Evolutionary conservation across 2,888 invertebrate genomes (phyloP).

Genomic region (Cheiracanthium punctorium): DNA sequence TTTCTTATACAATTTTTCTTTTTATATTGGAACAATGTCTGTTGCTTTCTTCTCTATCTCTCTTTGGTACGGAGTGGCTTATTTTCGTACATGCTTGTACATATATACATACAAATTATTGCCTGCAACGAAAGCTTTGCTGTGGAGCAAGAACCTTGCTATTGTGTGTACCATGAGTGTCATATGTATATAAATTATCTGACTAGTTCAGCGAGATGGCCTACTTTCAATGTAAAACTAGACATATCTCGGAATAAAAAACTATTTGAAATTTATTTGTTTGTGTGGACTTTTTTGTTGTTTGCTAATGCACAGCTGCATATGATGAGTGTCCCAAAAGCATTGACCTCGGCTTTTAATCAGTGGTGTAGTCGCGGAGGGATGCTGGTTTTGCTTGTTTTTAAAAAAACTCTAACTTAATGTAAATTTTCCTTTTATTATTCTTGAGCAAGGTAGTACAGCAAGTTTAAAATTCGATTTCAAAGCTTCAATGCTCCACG

Average conservation of each 20-base stretch:
- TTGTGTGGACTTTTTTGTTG: no score
- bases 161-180: constrained; percentile 42
- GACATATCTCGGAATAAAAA: constrained; percentile 39
- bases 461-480: no score
- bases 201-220: constrained; percentile 35
- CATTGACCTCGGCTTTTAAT: no score
- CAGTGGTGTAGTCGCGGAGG: no score
- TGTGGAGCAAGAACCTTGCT: constrained; percentile 11
- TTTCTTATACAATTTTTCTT: constrained; percentile 9
- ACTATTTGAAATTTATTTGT: constrained; percentile 30
- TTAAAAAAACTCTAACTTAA: no score
- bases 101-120: not conserved
- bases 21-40: not conserved
- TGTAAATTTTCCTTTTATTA: no score
- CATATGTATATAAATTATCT: constrained; percentile 62
- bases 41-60: not conserved
- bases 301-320: no score
- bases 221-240: constrained; percentile 36
- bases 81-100: constrained; percentile 44
- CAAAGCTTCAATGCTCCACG: no score
- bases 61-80: constrained; percentile 5
- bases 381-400: no score
- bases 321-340: no score
- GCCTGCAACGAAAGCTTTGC: constrained; percentile 33
- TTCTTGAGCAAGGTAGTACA: no score